Base-by-base conservation (phyloP, 1,140 invertebrate genomes). In the Meloidogyne hapla region DNA sequence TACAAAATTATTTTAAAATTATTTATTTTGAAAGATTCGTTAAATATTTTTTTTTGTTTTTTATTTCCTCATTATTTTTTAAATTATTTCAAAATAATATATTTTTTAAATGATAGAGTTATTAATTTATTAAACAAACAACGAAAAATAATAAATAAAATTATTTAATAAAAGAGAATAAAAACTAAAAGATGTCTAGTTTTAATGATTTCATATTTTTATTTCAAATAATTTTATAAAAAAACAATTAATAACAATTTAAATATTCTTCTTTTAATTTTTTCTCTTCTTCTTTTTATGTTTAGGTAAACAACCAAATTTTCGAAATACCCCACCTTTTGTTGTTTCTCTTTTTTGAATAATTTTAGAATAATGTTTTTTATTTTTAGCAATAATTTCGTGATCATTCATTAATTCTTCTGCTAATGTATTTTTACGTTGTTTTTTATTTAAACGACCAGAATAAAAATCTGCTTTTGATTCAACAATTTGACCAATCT, bases 331-430 rank as follows among this genome's bases (percentile, higher is more conserved):
- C n/a, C 48, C 48, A n/a, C 75, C 74, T n/a, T 40, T 66, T 33
- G 26, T 80, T 63, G 74, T 40, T 63, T 76, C 77, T 40, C 77
- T 33, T n/a, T 40, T 21, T 62, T 48, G 33, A 13, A 75, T 65
- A 18, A 77, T 79, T 21, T 79, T 25, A 2, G 69, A 40, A 63
- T 76, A 82, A 9, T 71, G 64, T 33, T 69, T 33, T 66, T 79
- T 81, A 69, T 74, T 78, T 18, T 80, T 74, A 15, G 67, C 70
- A 45, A 81, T 90, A 84, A 95, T 93, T 82, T 94, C 91, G 18
- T 92, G 92, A 91, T 96, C 93, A 12, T 92, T 92, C 85, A 97
- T 88, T 0, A 97, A 89, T 87, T 98, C 95, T 78, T 98, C 94
- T 0, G 96, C 94, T 76, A 98, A 90, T 0, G 93, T 94, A 28